Percentiles rank a stretch among this genome's conserved stretches.
These are phyloP conservation scores for Diaprepes abbreviatus DNA, from an alignment of 2,888 invertebrate species.

Conservation along the genomic window DNA sequence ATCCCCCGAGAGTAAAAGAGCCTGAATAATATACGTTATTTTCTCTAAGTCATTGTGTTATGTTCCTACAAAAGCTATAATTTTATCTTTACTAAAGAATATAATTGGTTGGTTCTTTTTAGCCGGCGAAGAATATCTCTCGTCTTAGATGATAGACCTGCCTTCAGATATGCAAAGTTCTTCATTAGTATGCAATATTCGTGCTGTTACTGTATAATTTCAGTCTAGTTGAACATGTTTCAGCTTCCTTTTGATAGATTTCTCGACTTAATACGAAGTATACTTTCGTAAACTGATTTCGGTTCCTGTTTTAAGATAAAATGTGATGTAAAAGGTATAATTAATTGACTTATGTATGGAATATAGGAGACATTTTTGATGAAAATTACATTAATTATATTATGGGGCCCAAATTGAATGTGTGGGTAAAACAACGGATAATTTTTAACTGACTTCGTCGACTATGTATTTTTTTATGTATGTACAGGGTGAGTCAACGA, in stretches of 20 bases:
- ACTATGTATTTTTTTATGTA: no score
- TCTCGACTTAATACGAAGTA: slow-evolving; percentile 19
- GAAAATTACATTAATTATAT: no score
- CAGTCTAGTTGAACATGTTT: slow-evolving; percentile 44
- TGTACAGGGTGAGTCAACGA: no score
- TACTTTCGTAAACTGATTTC: slow-evolving; percentile 35
- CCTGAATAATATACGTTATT: not conserved
- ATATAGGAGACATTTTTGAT: no score
- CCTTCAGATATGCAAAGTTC: slow-evolving; percentile 45
- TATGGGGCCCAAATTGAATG: no score
- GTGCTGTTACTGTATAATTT: slow-evolving; percentile 46
- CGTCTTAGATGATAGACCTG: slow-evolving; percentile 39
- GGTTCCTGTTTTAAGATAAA: slow-evolving; percentile 30
- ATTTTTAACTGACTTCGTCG: no score
- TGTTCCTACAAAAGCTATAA: slow-evolving; percentile 16
- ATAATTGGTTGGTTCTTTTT: slow-evolving; percentile 26
- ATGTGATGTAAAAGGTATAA: slow-evolving; percentile 16
- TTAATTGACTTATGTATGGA: not conserved
- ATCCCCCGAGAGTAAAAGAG: not conserved
- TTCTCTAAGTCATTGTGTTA: slow-evolving; percentile 12
- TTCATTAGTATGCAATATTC: slow-evolving; percentile 43
- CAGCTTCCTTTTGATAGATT: slow-evolving; percentile 45
- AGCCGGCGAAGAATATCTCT: slow-evolving; percentile 21
- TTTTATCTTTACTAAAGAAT: slow-evolving; percentile 16
- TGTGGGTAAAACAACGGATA: no score